Conservation (phyloP, 2,113 vertebrate genomes). For the Haliaeetus leucogaster region DNA sequence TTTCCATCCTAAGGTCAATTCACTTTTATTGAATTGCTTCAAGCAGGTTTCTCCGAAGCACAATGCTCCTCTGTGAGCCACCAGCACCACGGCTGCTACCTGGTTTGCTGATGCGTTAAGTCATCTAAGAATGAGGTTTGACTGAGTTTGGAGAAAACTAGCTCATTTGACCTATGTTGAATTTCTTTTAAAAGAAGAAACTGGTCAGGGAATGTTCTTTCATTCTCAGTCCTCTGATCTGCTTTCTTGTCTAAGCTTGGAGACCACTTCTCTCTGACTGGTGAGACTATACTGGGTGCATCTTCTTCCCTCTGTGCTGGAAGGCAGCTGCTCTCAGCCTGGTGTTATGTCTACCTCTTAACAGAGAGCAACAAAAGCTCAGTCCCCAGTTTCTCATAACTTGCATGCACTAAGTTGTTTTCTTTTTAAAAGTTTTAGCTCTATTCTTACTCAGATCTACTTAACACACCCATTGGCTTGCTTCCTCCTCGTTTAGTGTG, state of each 20-base stretch:
- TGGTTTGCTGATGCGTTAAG: background rate
- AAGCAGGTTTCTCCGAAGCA: conserved; percentile 21
- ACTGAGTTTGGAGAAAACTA: background rate
- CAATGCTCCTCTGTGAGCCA: conserved; percentile 31
- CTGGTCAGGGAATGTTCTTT: background rate
- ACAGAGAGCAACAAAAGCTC: background rate
- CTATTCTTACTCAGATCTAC: background rate
- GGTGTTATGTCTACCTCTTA: background rate
- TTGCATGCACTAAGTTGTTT: background rate
- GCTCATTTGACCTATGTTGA: background rate
- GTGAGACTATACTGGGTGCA: background rate
- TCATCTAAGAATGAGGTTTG: background rate
- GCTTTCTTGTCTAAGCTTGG: background rate
- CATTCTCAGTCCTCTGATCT: background rate
- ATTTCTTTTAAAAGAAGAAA: background rate
- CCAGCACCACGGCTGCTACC: background rate
- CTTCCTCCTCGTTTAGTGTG: background rate
- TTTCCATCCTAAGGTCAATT: conserved; percentile 14
- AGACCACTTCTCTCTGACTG: background rate
- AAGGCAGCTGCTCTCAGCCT: background rate
- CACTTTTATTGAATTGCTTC: conserved; percentile 14
- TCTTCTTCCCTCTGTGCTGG: background rate
- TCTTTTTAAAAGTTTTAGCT: background rate
- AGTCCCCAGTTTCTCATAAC: background rate
- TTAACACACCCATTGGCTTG: background rate